phyloP scores from a whole-genome alignment of 2,888 invertebrate species.

The Meta bourneti region DNA sequence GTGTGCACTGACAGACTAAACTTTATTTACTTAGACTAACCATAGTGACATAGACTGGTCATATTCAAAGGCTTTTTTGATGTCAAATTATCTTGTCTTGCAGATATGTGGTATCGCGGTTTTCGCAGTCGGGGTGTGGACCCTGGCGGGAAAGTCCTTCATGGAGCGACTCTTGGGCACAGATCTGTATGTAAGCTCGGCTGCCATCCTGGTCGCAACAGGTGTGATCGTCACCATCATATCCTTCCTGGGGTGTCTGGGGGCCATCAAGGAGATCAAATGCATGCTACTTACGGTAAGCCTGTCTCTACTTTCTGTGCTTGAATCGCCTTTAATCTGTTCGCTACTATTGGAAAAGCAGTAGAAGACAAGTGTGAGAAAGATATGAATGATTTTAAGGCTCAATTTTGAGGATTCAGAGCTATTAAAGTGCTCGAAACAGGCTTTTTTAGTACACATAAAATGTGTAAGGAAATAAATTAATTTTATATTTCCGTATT shows the following conservation, averaged over 20 bases:
- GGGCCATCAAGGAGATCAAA: constrained; percentile 95
- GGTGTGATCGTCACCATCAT: constrained; percentile 90
- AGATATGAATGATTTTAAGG: too few relatives aligned
- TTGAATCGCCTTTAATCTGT: neutral
- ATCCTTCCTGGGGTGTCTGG: constrained; percentile 94
- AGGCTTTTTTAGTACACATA: too few relatives aligned
- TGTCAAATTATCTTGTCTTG: neutral
- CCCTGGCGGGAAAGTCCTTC: constrained; percentile 90
- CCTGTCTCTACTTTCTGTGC: constrained; percentile 72
- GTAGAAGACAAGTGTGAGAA: too few relatives aligned
- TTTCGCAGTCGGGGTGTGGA: constrained; percentile 91
- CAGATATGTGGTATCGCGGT: constrained; percentile 89
- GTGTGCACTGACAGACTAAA: too few relatives aligned
- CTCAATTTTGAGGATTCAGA: too few relatives aligned
- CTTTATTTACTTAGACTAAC: neutral
- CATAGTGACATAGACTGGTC: neutral
- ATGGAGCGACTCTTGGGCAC: constrained; percentile 92
- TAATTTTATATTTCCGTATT: too few relatives aligned
- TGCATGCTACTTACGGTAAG: constrained; percentile 94
- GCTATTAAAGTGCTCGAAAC: too few relatives aligned
- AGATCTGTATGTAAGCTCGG: constrained; percentile 91
- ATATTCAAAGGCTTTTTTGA: neutral
- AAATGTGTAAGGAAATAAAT: too few relatives aligned
- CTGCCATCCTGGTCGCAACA: constrained; percentile 90
- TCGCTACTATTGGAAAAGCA: neutral